Evolutionary conservation across 1,140 invertebrate species (phyloP).

Genomic region (Acyrthosiphon pisum): DNA sequence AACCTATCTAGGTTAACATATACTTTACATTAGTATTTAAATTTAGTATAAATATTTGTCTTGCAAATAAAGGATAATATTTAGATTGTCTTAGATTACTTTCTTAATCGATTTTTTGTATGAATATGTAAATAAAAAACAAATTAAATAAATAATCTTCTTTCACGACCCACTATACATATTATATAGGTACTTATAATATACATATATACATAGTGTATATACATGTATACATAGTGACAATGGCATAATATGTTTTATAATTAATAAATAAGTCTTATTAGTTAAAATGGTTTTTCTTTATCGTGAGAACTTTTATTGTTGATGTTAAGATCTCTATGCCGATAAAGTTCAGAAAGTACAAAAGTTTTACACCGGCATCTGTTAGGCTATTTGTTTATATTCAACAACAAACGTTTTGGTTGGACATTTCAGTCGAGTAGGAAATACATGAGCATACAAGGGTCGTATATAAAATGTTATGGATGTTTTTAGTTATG

Average conservation of each 20-base stretch:
- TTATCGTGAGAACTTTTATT: background rate
- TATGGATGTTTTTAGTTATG: background rate
- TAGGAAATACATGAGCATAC: background rate
- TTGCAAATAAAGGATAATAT: background rate
- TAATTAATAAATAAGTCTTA: background rate
- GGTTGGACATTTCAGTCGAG: background rate
- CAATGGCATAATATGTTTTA: background rate
- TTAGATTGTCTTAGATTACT: background rate
- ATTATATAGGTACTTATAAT: no score
- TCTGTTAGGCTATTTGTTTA: background rate
- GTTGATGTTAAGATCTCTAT: background rate
- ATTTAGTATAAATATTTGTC: background rate
- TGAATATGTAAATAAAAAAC: background rate
- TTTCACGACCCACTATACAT: background rate
- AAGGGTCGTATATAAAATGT: background rate
- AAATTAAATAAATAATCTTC: background rate
- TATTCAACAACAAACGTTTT: background rate
- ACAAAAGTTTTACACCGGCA: background rate
- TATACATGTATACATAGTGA: background rate
- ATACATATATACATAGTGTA: no score
- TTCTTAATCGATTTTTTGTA: background rate
- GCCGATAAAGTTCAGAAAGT: background rate
- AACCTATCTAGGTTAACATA: background rate
- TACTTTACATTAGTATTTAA: background rate
- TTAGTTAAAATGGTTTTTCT: background rate